Evolutionary conservation across 2,113 vertebrate species (phyloP).

Genomic region (Tiliqua scincoides): DNA sequence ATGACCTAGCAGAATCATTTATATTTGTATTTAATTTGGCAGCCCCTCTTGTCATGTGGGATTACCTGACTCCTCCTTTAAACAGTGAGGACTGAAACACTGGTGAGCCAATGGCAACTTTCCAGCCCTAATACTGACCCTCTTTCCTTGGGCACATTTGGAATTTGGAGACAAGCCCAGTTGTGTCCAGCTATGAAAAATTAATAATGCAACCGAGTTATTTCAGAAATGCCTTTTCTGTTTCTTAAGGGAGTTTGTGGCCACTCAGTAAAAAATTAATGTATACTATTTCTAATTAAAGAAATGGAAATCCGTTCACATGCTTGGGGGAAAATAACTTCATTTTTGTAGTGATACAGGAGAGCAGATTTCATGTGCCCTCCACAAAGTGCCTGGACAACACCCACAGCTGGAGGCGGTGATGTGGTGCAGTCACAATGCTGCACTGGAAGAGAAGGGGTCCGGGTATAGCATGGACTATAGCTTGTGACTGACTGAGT

Average conservation of each 20-base stretch:
- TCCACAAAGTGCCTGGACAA: too few species aligned
- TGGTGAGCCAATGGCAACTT: constrained; percentile 24
- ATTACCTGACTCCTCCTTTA: constrained; percentile 24
- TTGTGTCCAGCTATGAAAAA: constrained; percentile 32
- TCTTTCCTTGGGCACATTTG: constrained; percentile 17
- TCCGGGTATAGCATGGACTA: too few species aligned
- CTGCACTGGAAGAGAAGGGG: too few species aligned
- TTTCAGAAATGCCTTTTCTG: constrained; percentile 40
- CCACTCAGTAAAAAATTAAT: constrained; percentile 32
- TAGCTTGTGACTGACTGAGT: too few species aligned
- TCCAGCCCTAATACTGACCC: constrained; percentile 10
- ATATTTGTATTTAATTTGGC: constrained; percentile 26
- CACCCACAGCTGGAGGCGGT: too few species aligned
- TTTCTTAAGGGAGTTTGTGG: constrained; percentile 41
- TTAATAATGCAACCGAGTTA: constrained; percentile 55
- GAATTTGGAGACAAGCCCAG: constrained; percentile 38
- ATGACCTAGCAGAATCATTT: neutral
- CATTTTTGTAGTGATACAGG: neutral
- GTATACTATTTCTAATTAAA: neutral
- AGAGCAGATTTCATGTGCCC: neutral
- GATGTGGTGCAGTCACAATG: too few species aligned
- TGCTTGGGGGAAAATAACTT: neutral
- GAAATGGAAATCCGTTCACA: neutral
- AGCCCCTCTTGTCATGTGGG: neutral
- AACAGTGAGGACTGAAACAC: constrained; percentile 12